Base-by-base conservation (phyloP, 1,140 invertebrate genomes). In the Pachypsylla venusta region DNA sequence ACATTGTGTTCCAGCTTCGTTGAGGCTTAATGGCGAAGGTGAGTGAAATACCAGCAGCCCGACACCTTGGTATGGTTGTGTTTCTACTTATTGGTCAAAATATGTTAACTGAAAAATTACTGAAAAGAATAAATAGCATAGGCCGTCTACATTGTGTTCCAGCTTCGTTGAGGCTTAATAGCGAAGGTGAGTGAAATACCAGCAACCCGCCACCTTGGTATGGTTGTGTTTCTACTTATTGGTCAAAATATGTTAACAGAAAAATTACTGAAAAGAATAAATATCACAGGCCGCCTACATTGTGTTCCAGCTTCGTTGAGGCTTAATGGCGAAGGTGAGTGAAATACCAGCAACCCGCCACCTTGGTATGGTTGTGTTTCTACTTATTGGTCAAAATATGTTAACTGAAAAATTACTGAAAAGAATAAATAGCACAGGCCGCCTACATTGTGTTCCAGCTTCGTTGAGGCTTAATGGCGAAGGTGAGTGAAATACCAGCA, bases 131-230 rank as follows among this genome's bases (percentile, higher is more conserved):
- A 42, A 98, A 98, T 66, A 82, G 83, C 1, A 80, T 87, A 5
- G 80, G 88, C 66, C 79, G 80, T 61, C 84, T 98, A 2, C 93
- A 98, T 70, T 85, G 95, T 53, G 92, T 97, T 0, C 93, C 94
- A 0, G 90, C 93, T 0, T 85, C 86, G 56, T 77, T 94, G 54
- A 90, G 42, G 16, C 16, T 48, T 22, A n/a, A 48, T 7, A 22
- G 0, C 67, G 79, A 55, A 80, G 80, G 5, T 92, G 56, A 98
- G 98, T 71, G 92, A 97, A 71, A 81, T 98, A 48, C 83, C 93
- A 1, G 89, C 89, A 16, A 75, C 84, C 40, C 81, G 93, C 19
- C 85, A 91, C 68, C 77, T 98, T 60, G 91, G 91, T 7, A 80
- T 98, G 70, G 93, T 98, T 0, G 93, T 92, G 1, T 98, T 99